Base-by-base conservation (phyloP, 2,888 invertebrate genomes). In the Brachyptera putata region DNA sequence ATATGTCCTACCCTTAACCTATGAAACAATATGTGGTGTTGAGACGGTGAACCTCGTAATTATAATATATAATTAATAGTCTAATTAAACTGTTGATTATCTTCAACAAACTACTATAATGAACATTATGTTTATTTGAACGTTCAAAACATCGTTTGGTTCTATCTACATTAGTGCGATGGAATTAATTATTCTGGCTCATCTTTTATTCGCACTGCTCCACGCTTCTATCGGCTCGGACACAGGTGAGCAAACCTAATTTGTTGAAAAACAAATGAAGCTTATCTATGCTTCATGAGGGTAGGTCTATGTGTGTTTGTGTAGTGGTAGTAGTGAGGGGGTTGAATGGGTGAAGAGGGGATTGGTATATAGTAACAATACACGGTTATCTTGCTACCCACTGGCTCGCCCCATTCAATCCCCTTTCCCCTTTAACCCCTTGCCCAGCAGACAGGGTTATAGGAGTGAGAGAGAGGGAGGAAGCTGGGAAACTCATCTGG, bases 241-340 rank as follows among this genome's bases (percentile, higher is more conserved):
- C 18, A 53, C 53, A 53, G 53, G 53, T 53, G 53, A 53, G 53
- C 50, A 25, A 50, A 25, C 34, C 30, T 16, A 30, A 30, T 30
- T 30, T 14, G 18, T 30, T 9, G 36, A 34, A 36, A 5, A 7
- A 14, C 34, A 34, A 11, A n/a, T 34, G 36, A 18, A 16, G 34
- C 53, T 53, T 53, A 53, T 53, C 53, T 53, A 22, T 22, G 49
- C 25, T 21, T 49, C 11, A 30, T 11, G 11, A 30, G 30, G 30
- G n/a, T n/a, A n/a, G n/a, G 5, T 18, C 7, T 14, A 37, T 13
- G 4, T 5, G 39, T 37, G 39, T 37, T n/a, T 37, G 39, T 37
- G 34, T 5, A 9, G 34, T 34, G 34, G 34, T 34, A 9, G 11
- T 34, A 11, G 34, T 37, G 39, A 13, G 14, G n/a, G n/a, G n/a